phyloP scores from a whole-genome alignment of 2,888 invertebrate genomes.

The Idaea aversata region DNA sequence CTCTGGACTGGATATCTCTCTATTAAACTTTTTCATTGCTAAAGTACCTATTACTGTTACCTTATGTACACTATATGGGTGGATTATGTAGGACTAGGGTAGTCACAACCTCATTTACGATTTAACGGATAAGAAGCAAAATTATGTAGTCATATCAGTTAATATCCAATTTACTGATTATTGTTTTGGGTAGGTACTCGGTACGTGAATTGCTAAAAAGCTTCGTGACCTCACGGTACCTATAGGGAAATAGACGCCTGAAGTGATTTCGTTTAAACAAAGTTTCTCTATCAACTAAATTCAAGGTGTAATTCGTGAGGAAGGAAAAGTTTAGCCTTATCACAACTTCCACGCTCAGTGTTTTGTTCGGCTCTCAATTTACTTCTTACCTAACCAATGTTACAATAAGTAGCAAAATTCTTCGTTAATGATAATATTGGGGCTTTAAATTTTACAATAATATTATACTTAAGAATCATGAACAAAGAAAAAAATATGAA shows the following conservation, averaged over 20 bases:
- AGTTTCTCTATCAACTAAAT: slow-evolving; percentile 75
- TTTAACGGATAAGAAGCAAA: slow-evolving; percentile 22
- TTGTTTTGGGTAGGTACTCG: slow-evolving; percentile 36
- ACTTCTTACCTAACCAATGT: slow-evolving; percentile 28
- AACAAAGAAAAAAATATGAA: neutral
- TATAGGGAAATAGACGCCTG: slow-evolving; percentile 61
- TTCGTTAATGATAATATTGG: neutral
- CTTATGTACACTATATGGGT: neutral
- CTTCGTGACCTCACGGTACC: slow-evolving; percentile 47
- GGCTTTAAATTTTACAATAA: neutral
- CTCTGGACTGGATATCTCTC: slow-evolving; percentile 42
- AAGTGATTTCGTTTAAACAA: slow-evolving; percentile 73
- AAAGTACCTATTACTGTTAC: neutral
- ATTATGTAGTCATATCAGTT: slow-evolving; percentile 16
- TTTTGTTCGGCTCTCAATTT: slow-evolving; percentile 70
- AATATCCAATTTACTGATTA: slow-evolving; percentile 33
- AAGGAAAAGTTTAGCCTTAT: slow-evolving; percentile 74
- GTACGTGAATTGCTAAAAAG: slow-evolving; percentile 37
- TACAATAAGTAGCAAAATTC: neutral
- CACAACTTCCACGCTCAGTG: slow-evolving; percentile 76
- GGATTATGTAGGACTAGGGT: neutral
- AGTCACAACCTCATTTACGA: neutral
- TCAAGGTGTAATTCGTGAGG: slow-evolving; percentile 74
- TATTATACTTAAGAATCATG: neutral
- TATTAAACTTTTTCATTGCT: slow-evolving; percentile 43